Evolutionary conservation across 2,888 invertebrate species (phyloP).

Genomic region (Barypeithes pellucidus): DNA sequence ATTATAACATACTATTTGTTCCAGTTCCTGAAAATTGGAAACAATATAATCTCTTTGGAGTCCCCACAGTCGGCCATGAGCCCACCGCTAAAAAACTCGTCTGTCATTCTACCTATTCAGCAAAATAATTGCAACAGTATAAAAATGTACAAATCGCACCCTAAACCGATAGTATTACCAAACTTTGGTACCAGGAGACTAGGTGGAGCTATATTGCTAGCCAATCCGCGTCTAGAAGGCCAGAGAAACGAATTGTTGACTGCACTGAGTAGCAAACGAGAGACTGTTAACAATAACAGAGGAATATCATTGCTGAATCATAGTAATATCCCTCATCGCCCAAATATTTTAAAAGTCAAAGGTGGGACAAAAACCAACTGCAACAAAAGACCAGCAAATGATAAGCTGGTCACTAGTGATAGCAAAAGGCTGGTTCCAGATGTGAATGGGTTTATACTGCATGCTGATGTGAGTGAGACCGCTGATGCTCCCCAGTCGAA

Average conservation of each 20-base stretch:
- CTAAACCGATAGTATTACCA: constrained; percentile 76
- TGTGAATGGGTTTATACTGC: constrained; percentile 60
- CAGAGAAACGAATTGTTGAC: constrained; percentile 67
- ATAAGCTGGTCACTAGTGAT: constrained; percentile 63
- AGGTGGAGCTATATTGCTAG: constrained; percentile 74
- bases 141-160: constrained; percentile 72
- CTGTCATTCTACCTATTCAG: constrained; percentile 64
- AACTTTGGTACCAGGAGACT: constrained; percentile 75
- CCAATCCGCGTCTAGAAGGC: constrained; percentile 67
- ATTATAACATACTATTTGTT: constrained; percentile 44
- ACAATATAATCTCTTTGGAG: constrained; percentile 63
- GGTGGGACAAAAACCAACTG: constrained; percentile 61
- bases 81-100: constrained; percentile 61
- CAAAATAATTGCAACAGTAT: constrained; percentile 60
- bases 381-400: constrained; percentile 64
- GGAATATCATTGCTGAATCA: constrained; percentile 58
- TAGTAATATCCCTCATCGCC: constrained; percentile 59
- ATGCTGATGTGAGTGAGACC: constrained; percentile 64
- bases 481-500: constrained; percentile 63
- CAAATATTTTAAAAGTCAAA: constrained; percentile 64
- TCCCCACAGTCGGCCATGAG: constrained; percentile 62
- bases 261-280: constrained; percentile 62
- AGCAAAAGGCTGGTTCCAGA: constrained; percentile 62
- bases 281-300: constrained; percentile 59
- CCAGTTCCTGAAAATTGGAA: constrained; percentile 64